Base-by-base conservation (phyloP, 2,888 invertebrate species). In the Orthosia gothica region DNA sequence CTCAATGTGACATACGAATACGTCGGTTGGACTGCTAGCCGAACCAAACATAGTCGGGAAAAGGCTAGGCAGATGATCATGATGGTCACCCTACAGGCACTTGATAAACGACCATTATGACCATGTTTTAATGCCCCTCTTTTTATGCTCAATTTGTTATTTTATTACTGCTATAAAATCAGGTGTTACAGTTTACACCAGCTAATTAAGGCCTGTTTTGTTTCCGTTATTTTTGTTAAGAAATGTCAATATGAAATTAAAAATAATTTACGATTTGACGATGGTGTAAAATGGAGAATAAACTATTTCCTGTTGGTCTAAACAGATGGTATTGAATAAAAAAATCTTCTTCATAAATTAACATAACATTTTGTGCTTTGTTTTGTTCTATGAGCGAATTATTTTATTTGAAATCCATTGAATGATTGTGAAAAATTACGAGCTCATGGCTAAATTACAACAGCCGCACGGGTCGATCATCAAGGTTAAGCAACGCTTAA, bases 101-200 rank as follows among this genome's bases (percentile, higher is more conserved):
- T 87, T 91, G 87, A 92, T 89, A 88, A 88, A 91, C 85, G 77
- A 74, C 83, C 86, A 88, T 84, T 84, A 89, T 83, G 71, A 86
- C 81, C 86, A 86, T 87, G 83, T 85, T 79, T 72, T 63, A 74
- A 76, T 58, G 57, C 32, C 73, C 74, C 68, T 81, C 40, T 81
- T 91, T 91, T 91, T 89, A 93, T 88, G 89, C 89, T 87, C 88
- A 91, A 92, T 93, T 93, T 89, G 88, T 90, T 88, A 83, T 88
- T 92, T 93, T 91, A 91, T 89, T 89, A 84, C 82, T 13, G 45
- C 82, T 83, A 90, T 93, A 92, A 93, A 93, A 93, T 92, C 92
- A 92, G 91, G 94, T 93, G 93, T 91, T 91, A 87, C 73, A 89
- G 78, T 91, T 91, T 88, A 91, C 91, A 89, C 90, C 78, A 55